Evolutionary conservation across 2,888 invertebrate genomes (phyloP).

Genomic region (Strigamia maritima): DNA sequence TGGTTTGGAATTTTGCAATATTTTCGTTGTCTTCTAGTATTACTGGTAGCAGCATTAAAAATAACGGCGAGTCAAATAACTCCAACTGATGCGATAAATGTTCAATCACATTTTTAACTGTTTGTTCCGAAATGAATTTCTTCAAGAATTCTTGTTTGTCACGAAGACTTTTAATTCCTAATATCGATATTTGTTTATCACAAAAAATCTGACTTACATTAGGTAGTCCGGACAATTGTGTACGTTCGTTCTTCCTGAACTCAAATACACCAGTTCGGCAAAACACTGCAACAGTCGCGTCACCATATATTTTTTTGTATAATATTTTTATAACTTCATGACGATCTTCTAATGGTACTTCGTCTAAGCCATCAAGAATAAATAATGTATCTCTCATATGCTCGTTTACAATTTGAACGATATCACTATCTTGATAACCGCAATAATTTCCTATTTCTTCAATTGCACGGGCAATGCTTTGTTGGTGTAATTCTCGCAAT

Average conservation of each 20-base stretch:
- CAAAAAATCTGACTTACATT: background rate
- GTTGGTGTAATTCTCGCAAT: background rate
- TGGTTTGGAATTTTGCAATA: background rate
- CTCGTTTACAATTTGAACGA: background rate
- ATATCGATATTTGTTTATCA: background rate
- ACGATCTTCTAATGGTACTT: background rate
- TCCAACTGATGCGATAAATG: background rate
- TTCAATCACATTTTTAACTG: background rate
- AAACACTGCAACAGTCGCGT: background rate
- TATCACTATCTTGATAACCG: background rate
- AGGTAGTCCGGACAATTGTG: background rate
- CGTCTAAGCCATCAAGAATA: background rate
- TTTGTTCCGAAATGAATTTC: background rate
- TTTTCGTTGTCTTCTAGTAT: background rate
- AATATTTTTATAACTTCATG: background rate
- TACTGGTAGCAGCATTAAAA: background rate
- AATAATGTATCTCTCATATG: background rate
- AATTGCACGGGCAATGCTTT: background rate
- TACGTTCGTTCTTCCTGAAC: background rate
- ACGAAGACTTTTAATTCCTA: background rate
- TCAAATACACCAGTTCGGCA: background rate
- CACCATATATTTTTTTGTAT: background rate
- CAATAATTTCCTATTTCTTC: background rate
- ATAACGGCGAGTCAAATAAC: background rate
- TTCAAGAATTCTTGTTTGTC: background rate